Conservation (phyloP, 2,888 invertebrate species). For the Endotricha flammealis region DNA sequence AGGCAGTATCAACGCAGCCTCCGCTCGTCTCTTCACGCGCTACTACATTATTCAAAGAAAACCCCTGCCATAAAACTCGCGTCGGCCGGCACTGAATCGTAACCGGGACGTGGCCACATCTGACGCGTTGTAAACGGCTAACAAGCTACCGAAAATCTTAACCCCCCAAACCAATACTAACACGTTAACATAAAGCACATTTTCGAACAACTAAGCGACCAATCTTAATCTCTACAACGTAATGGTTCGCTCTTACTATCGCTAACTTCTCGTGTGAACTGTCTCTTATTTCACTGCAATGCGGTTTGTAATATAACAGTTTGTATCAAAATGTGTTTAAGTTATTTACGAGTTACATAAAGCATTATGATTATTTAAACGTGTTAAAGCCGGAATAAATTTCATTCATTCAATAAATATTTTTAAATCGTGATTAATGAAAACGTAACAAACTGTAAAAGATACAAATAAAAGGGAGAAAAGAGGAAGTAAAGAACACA, state of each 20-base stretch:
- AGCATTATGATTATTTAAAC: too few relatives aligned
- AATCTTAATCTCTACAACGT: background rate
- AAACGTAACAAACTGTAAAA: too few relatives aligned
- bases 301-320: slow-evolving; percentile 4
- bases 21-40: slow-evolving; percentile 46
- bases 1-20: slow-evolving; percentile 16
- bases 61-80: slow-evolving; percentile 52
- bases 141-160: slow-evolving; percentile 20
- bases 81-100: slow-evolving; percentile 45
- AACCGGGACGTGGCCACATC: slow-evolving; percentile 41
- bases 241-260: slow-evolving; percentile 1
- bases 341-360: slow-evolving; percentile 2
- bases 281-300: slow-evolving; percentile 3
- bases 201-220: background rate
- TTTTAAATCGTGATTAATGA: too few relatives aligned
- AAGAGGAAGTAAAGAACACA: too few relatives aligned
- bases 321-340: slow-evolving; percentile 5
- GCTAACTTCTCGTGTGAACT: slow-evolving; percentile 1
- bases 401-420: too few relatives aligned
- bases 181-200: background rate
- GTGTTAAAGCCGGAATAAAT: too few relatives aligned
- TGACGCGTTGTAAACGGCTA: slow-evolving; percentile 35
- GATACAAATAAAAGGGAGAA: too few relatives aligned
- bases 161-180: slow-evolving; percentile 5
- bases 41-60: slow-evolving; percentile 62